A percentile compares a stretch with the other conserved stretches of the same genome.
Conservation (phyloP, 2,888 invertebrate genomes). For the Standfussiana lucernea region DNA sequence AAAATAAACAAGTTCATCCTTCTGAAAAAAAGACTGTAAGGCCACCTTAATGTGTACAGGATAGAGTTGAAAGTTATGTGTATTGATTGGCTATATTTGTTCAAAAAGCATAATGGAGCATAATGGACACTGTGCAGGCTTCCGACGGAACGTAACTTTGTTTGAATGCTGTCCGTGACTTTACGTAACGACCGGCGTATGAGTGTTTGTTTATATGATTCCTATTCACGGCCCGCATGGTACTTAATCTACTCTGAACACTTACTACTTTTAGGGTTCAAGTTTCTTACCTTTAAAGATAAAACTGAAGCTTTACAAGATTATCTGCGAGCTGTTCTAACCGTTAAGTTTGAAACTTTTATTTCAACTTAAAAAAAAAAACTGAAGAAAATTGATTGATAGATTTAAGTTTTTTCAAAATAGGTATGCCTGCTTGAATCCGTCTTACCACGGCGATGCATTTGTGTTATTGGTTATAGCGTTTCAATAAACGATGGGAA, state of each 20-base stretch:
- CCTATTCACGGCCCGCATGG: constrained; percentile 37
- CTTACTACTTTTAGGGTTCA: constrained; percentile 5
- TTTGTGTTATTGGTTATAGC: background rate
- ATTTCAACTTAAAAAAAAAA: background rate
- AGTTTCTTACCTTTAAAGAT: background rate
- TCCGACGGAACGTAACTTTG: constrained; percentile 64
- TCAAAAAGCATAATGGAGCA: constrained; percentile 62
- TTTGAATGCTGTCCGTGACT: constrained; percentile 60
- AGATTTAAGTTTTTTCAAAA: background rate
- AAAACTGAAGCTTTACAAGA: background rate
- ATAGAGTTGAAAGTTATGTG: constrained; percentile 50
- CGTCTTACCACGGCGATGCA: background rate
- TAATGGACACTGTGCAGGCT: constrained; percentile 74
- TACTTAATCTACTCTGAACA: constrained; percentile 22
- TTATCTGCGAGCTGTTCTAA: no score
- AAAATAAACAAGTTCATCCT: constrained; percentile 62
- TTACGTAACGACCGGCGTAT: constrained; percentile 55
- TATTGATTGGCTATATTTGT: constrained; percentile 38
- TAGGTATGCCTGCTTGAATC: background rate
- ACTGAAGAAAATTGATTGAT: background rate
- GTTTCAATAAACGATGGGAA: background rate
- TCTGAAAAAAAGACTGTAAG: constrained; percentile 16
- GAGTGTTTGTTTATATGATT: constrained; percentile 62
- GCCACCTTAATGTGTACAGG: constrained; percentile 20
- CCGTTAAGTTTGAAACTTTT: background rate